Percentiles rank a stretch among this genome's conserved stretches.
Conservation (phyloP, 2,113 vertebrate genomes). For the Camarhynchus parvulus region DNA sequence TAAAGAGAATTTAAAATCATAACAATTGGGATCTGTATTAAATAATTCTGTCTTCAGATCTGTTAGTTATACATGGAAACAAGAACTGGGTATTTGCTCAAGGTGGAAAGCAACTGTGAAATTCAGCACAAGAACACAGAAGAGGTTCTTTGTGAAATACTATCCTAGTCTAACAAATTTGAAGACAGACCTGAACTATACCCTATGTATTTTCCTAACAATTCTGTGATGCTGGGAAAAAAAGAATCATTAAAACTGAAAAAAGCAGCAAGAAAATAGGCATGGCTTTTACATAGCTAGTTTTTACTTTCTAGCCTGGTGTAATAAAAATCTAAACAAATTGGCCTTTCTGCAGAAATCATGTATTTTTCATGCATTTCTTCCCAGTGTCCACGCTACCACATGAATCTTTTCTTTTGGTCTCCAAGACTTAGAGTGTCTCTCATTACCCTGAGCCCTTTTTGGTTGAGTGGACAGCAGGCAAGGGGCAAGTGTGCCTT, state of each 20-base stretch:
- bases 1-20: background rate
- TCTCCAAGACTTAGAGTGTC: background rate
- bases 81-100: background rate
- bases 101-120: background rate
- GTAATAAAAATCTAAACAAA: background rate
- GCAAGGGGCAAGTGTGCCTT: background rate
- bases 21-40: background rate
- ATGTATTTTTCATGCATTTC: background rate
- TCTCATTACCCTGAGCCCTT: background rate
- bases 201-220: background rate
- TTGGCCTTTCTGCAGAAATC: background rate
- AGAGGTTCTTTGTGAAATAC: background rate
- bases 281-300: background rate
- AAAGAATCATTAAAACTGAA: background rate
- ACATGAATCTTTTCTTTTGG: background rate
- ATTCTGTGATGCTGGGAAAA: background rate
- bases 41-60: background rate
- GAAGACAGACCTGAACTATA: background rate
- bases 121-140: background rate
- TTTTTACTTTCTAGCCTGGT: background rate
- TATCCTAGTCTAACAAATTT: background rate
- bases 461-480: background rate
- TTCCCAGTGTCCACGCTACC: background rate
- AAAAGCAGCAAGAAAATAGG: background rate
- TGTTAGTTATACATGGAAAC: background rate